Conservation (phyloP, 2,888 invertebrate species). For the Plagodis pulveraria region DNA sequence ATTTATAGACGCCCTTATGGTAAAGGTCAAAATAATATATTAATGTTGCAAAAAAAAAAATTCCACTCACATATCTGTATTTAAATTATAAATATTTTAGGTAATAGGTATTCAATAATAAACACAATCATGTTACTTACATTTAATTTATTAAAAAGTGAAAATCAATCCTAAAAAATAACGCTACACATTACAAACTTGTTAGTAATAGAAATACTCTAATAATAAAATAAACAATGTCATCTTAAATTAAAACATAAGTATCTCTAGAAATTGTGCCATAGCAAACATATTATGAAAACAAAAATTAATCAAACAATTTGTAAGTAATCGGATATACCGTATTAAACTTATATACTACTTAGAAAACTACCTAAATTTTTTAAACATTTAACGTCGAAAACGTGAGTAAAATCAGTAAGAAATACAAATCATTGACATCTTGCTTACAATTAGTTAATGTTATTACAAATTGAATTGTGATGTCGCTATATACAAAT, state of each 20-base stretch:
- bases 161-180: conserved; percentile 80
- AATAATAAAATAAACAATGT: conserved; percentile 58
- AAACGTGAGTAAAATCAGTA: conserved; percentile 68
- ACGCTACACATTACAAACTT: conserved; percentile 66
- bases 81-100: too few relatives aligned
- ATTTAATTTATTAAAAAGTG: conserved; percentile 75
- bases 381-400: conserved; percentile 66
- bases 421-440: conserved; percentile 55
- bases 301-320: conserved; percentile 45
- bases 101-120: conserved; percentile 22
- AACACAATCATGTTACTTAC: conserved; percentile 47
- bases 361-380: conserved; percentile 44
- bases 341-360: conserved; percentile 51
- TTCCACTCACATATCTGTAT: too few relatives aligned
- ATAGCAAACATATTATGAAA: conserved; percentile 42
- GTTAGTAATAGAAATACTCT: conserved; percentile 63
- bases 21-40: too few relatives aligned
- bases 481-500: conserved; percentile 76
- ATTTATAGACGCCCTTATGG: too few relatives aligned
- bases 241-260: conserved; percentile 67
- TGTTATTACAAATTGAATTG: conserved; percentile 53
- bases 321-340: conserved; percentile 53
- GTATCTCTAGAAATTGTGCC: conserved; percentile 42
- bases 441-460: conserved; percentile 32
- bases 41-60: too few relatives aligned